phyloP scores from a whole-genome alignment of 2,113 vertebrate species.

The Pelecanoides urinatrix region DNA sequence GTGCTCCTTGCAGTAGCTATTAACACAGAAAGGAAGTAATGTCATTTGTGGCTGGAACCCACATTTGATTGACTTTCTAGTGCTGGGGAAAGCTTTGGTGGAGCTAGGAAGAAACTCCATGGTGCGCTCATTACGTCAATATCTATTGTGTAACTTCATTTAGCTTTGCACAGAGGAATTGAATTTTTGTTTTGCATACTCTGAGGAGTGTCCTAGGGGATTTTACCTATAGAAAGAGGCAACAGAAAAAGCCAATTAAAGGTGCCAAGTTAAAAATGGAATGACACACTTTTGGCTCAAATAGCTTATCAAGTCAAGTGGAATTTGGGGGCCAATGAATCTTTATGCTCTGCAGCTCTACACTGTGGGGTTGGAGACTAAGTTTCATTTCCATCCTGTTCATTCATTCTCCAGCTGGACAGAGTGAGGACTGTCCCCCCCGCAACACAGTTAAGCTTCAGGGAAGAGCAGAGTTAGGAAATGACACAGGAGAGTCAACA shows the following conservation, averaged over 20 bases:
- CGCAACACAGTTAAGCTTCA: not conserved
- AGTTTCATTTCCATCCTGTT: not conserved
- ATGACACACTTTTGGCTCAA: not conserved
- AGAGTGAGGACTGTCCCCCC: not conserved
- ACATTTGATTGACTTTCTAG: not conserved
- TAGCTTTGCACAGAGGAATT: not conserved
- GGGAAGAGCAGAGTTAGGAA: not conserved
- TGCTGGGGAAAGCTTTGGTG: not conserved
- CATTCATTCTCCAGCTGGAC: not conserved
- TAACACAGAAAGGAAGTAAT: conserved; percentile 4
- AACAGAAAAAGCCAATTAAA: not conserved
- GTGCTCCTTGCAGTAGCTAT: not conserved
- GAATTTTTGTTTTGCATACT: not conserved
- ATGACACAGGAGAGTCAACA: not conserved
- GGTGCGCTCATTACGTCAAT: not conserved
- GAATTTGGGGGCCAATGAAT: no score
- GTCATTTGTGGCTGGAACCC: conserved; percentile 23
- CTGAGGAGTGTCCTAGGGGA: not conserved
- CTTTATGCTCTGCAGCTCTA: not conserved
- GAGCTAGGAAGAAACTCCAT: not conserved
- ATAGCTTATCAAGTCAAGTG: not conserved
- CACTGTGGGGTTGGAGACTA: not conserved
- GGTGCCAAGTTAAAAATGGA: not conserved
- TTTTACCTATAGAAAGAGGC: not conserved
- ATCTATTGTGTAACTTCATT: not conserved